Evolutionary conservation across 2,113 vertebrate genomes (phyloP).

Genomic region (Beaufortia kweichowensis): DNA sequence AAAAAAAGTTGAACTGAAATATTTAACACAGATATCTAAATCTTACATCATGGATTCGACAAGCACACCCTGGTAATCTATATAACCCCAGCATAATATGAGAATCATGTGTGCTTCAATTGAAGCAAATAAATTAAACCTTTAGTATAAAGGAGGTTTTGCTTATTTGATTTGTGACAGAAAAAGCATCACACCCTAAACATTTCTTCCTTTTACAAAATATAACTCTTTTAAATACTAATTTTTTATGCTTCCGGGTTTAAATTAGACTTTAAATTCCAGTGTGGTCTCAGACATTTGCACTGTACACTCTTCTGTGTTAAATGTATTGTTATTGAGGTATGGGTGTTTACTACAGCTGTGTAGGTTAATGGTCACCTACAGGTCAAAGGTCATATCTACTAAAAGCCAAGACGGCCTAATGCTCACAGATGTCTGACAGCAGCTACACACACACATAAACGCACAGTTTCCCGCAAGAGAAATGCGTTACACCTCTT

Average conservation of each 20-base stretch:
- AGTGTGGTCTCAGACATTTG: neutral
- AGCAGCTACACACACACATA: slow-evolving; percentile 23
- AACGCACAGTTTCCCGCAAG: slow-evolving; percentile 20
- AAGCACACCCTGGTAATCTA: too few species aligned
- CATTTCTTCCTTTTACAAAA: too few species aligned
- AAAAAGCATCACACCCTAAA: too few species aligned
- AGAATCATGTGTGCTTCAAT: too few species aligned
- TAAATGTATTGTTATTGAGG: neutral
- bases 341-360: slow-evolving; percentile 21
- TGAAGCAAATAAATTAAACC: too few species aligned
- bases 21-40: too few species aligned
- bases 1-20: too few species aligned
- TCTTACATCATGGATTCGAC: too few species aligned
- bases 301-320: neutral
- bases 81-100: too few species aligned
- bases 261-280: neutral
- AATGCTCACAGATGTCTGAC: slow-evolving; percentile 36
- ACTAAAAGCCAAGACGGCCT: slow-evolving; percentile 15
- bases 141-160: too few species aligned
- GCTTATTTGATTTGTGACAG: too few species aligned
- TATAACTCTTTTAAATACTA: neutral
- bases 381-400: slow-evolving; percentile 28
- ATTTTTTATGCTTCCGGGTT: neutral
- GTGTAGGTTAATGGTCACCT: slow-evolving; percentile 29
- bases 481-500: slow-evolving; percentile 13